Evolutionary conservation across 2,888 invertebrate species (phyloP), one percentile per base, ranked within the genome.

Genomic region (Plebejus argus): DNA sequence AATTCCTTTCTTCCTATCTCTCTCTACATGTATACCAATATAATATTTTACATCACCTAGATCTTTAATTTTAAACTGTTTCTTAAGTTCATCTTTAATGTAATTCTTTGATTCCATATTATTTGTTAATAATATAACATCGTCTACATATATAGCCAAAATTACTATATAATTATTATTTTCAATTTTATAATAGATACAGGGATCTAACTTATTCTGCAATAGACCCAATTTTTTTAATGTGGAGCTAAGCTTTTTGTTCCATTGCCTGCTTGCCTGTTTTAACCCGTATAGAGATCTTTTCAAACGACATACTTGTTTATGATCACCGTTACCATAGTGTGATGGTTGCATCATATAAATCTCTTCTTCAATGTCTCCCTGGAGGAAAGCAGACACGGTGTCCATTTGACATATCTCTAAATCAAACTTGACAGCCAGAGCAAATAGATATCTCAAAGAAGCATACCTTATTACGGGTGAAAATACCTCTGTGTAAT

Each of bases 401-500:
- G 83, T 81, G 79, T 82, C 81, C 79, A 81, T 80, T 28, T 83
- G 80, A 33, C 78, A 49, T 4, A 81, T 80, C 3, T 80, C 61
- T 28, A 81, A n/a, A 18, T 72, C 58, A 70, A 78, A 76, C 53
- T 76, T 78, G 0, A 77, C 80, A 45, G 79, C 80, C 28, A 79
- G 18, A 28, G 80, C 78, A 72, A 81, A 71, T 15, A 78, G 61
- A 61, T 77, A 81, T 39, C 80, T 80, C 23, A 81, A 49, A 61
- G 81, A 78, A 61, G 82, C 78, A 72, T 81, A 80, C 1, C 81
- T 79, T 1, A 81, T 81, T 3, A 83, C 84, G 3, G 82, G 82
- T 2, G 56, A 49, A 33, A 18, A 77, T 12, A 45, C 20, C 1
- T 77, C 76, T 20, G 6, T 6, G 20, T 28, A 71, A 56, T 77